A percentile compares a stretch with the other conserved stretches of the same genome.
These are phyloP conservation scores for Procambarus virginalis DNA, from an alignment of 1,140 invertebrate genomes.

Conservation along the genomic window DNA sequence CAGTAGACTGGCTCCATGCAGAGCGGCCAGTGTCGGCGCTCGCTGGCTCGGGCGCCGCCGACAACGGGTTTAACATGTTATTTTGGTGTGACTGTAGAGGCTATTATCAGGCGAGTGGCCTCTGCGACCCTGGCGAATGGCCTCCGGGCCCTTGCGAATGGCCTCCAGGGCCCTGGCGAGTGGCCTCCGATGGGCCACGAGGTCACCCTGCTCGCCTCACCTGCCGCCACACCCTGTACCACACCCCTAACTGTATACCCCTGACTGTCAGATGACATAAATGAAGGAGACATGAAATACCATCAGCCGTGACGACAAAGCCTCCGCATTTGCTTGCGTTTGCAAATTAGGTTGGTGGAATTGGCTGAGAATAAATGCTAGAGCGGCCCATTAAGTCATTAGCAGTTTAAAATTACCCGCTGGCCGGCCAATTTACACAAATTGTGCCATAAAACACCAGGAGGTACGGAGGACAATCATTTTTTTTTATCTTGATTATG, in stretches of 20 bases:
- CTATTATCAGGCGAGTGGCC: neutral
- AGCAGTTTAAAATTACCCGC: neutral
- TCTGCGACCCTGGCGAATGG: no score
- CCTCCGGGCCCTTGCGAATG: no score
- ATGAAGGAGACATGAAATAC: neutral
- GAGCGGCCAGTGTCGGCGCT: neutral
- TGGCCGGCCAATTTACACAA: neutral
- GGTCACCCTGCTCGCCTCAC: no score
- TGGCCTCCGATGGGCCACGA: no score
- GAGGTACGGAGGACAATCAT: neutral
- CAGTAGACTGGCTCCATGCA: constrained; percentile 10
- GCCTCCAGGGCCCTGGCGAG: no score
- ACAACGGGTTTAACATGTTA: neutral
- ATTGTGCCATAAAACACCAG: neutral
- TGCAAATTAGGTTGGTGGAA: neutral
- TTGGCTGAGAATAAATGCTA: neutral
- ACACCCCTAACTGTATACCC: no score
- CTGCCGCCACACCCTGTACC: no score
- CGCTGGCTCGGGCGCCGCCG: neutral
- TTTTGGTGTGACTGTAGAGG: neutral
- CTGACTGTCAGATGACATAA: no score
- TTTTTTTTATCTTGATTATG: neutral
- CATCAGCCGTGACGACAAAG: neutral
- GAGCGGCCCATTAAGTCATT: neutral
- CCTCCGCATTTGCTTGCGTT: neutral